A percentile compares a stretch with the other conserved stretches of the same genome.
phyloP scores from a whole-genome alignment of 1,140 invertebrate genomes.

The Meloidogyne hapla region DNA sequence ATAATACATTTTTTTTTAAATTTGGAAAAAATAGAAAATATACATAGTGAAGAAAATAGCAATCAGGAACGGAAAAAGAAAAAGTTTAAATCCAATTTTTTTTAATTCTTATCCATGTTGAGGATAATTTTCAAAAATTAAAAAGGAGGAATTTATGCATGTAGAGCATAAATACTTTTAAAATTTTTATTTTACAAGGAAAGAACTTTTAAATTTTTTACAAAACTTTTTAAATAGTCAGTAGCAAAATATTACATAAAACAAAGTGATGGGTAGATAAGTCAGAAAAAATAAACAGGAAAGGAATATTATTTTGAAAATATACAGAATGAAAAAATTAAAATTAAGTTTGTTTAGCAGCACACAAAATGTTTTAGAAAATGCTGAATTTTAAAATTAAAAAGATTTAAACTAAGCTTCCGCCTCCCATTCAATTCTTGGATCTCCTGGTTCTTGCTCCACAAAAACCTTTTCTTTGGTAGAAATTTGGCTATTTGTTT shows the following conservation, averaged over 20 bases:
- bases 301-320: not conserved
- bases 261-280: not conserved
- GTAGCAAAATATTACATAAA: not conserved
- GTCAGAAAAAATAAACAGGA: not conserved
- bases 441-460: not conserved
- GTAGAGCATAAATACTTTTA: too few relatives aligned
- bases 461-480: not conserved
- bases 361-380: not conserved
- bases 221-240: not conserved
- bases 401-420: not conserved
- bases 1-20: too few relatives aligned
- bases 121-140: not conserved
- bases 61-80: too few relatives aligned
- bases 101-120: not conserved
- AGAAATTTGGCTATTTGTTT: not conserved
- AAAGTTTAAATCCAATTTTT: too few relatives aligned
- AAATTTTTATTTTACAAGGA: too few relatives aligned
- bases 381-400: not conserved
- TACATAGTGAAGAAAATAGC: too few relatives aligned
- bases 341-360: not conserved
- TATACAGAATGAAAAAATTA: slow-evolving; percentile 1
- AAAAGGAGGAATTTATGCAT: too few relatives aligned
- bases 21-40: too few relatives aligned
- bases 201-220: not conserved
- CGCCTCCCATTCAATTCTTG: not conserved